phyloP scores from a whole-genome alignment of 2,888 invertebrate genomes.

The Dyspetes luteomarginatus region DNA sequence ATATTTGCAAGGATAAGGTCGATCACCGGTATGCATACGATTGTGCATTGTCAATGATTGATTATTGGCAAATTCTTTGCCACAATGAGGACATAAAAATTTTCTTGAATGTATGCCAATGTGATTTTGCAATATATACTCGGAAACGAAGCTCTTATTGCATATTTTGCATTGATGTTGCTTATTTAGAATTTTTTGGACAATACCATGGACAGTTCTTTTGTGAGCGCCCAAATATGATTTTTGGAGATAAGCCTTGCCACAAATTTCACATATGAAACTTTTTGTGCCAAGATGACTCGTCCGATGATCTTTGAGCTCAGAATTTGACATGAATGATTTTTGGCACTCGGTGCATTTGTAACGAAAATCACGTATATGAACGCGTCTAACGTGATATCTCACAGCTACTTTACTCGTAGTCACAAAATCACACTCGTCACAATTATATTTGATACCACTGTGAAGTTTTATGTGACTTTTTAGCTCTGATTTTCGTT shows the following conservation, averaged over 20 bases:
- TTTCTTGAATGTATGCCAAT: conserved; percentile 48
- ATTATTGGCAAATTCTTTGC: conserved; percentile 55
- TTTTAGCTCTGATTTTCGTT: conserved; percentile 73
- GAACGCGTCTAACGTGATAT: conserved; percentile 59
- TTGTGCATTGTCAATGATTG: conserved; percentile 79
- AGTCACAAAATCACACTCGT: conserved; percentile 52
- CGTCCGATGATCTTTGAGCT: conserved; percentile 61
- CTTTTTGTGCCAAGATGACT: conserved; percentile 44
- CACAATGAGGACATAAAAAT: conserved; percentile 49
- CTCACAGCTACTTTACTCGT: conserved; percentile 58
- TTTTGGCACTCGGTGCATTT: conserved; percentile 58
- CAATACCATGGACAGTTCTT: conserved; percentile 47
- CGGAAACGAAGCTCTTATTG: conserved; percentile 55
- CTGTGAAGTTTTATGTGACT: conserved; percentile 68
- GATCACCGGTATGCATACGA: conserved; percentile 79
- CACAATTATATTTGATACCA: conserved; percentile 38
- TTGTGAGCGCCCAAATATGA: conserved; percentile 44
- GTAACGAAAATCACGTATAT: conserved; percentile 52
- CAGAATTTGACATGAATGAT: conserved; percentile 56
- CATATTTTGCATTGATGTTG: conserved; percentile 51
- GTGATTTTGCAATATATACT: conserved; percentile 51
- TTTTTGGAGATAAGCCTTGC: conserved; percentile 61
- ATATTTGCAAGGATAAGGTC: conserved; percentile 79
- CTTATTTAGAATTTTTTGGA: conserved; percentile 47
- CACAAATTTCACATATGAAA: conserved; percentile 68